These are phyloP conservation scores for Diarsia mendica DNA, from an alignment of 2,888 invertebrate species.

Conservation along the genomic window DNA sequence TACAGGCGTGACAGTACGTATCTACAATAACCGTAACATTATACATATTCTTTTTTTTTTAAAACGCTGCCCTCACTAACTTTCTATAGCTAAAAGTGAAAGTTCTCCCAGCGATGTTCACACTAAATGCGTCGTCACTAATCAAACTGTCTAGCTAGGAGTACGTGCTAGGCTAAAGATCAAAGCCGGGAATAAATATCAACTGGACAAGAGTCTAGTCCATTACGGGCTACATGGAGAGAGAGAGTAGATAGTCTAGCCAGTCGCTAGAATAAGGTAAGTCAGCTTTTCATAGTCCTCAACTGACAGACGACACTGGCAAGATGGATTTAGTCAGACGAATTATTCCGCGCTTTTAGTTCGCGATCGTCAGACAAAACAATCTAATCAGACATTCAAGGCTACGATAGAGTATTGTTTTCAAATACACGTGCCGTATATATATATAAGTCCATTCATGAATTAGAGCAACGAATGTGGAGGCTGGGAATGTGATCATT, in stretches of 20 bases:
- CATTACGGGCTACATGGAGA: slow-evolving; percentile 18
- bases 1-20: no score
- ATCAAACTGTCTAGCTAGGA: slow-evolving; percentile 24
- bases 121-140: slow-evolving; percentile 27
- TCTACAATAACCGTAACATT: no score
- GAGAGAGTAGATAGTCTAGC: slow-evolving; percentile 26
- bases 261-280: slow-evolving; percentile 27
- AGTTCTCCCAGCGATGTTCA: slow-evolving; percentile 28
- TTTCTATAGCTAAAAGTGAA: slow-evolving; percentile 2
- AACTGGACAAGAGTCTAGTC: slow-evolving; percentile 27
- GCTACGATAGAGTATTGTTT: slow-evolving; percentile 27
- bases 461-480: not conserved
- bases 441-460: slow-evolving; percentile 1
- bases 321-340: slow-evolving; percentile 9
- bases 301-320: slow-evolving; percentile 8
- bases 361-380: slow-evolving; percentile 9
- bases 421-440: not conserved
- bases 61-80: not conserved
- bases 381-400: slow-evolving; percentile 38
- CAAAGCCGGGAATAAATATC: slow-evolving; percentile 32
- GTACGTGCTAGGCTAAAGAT: slow-evolving; percentile 48
- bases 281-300: slow-evolving; percentile 7
- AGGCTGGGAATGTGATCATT: not conserved
- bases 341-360: slow-evolving; percentile 11
- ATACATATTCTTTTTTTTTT: no score